phyloP scores from a whole-genome alignment of 2,113 vertebrate genomes.

The Hypocryptadius cinnamomeus region DNA sequence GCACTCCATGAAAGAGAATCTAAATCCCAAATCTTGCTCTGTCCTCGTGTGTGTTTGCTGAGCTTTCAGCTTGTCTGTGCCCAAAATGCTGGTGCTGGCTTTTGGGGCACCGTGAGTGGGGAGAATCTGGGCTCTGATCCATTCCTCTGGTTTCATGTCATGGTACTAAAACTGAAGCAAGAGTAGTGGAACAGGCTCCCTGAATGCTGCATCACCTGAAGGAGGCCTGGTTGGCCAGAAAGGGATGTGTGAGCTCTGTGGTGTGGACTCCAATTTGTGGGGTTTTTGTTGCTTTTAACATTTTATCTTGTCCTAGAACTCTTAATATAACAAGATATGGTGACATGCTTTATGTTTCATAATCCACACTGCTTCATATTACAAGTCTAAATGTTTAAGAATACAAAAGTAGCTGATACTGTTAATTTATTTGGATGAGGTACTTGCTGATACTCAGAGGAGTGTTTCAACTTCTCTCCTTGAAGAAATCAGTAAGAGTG shows the following conservation, averaged over 20 bases:
- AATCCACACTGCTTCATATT: background rate
- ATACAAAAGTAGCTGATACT: background rate
- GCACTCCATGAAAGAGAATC: background rate
- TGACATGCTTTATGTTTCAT: background rate
- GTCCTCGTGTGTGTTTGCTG: background rate
- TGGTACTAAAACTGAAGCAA: background rate
- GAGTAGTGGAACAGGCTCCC: background rate
- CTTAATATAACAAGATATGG: background rate
- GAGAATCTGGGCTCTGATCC: background rate
- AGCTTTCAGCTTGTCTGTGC: background rate
- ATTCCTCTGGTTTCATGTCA: background rate
- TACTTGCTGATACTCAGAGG: background rate
- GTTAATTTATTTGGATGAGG: conserved; percentile 2
- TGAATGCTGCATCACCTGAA: background rate
- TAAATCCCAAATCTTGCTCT: background rate
- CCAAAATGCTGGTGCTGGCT: background rate
- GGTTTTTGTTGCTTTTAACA: background rate
- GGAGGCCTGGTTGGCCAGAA: background rate
- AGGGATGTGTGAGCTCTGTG: background rate
- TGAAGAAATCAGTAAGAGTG: background rate
- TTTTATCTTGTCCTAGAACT: background rate
- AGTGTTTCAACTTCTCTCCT: background rate
- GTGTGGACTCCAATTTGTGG: background rate
- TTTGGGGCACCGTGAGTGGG: accelerated
- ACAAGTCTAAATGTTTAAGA: background rate